phyloP scores from a whole-genome alignment of 1,140 invertebrate species.

The Hyles vespertilio region DNA sequence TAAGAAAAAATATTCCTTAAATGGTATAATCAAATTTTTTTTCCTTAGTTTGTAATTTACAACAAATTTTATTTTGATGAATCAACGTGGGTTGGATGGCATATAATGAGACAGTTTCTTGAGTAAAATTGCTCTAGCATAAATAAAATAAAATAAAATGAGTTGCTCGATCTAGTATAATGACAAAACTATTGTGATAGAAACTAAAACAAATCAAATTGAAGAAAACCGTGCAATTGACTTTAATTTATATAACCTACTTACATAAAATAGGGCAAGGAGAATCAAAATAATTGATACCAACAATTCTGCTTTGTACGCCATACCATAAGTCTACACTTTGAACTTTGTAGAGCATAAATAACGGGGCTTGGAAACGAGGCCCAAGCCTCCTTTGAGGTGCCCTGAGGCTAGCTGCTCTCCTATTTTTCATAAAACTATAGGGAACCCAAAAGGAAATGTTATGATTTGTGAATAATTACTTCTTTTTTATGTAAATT shows the following conservation, averaged over 20 bases:
- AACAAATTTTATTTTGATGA: no score
- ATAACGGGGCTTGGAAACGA: conserved; percentile 10
- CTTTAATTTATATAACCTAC: conserved; percentile 8
- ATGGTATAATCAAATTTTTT: no score
- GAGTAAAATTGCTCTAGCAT: no score
- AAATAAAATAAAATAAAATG: no score
- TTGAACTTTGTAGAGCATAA: conserved; percentile 13
- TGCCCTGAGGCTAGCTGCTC: conserved; percentile 8
- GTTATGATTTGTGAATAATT: conserved; percentile 9
- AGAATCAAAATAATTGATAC: conserved; percentile 11
- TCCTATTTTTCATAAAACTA: conserved; percentile 7
- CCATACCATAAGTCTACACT: conserved; percentile 11
- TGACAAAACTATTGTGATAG: no score
- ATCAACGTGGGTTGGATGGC: no score
- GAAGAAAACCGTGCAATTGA: conserved; percentile 6
- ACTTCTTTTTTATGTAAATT: not conserved
- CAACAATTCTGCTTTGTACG: conserved; percentile 11
- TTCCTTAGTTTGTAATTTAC: no score
- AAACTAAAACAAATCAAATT: no score
- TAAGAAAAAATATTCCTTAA: no score
- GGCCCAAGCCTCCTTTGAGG: conserved; percentile 6
- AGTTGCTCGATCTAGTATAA: no score
- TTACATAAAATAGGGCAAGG: conserved; percentile 11
- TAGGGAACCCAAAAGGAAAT: conserved; percentile 1
- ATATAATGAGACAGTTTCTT: no score